Base-by-base conservation (phyloP, 2,888 invertebrate species). In the Drosophila incognita region DNA sequence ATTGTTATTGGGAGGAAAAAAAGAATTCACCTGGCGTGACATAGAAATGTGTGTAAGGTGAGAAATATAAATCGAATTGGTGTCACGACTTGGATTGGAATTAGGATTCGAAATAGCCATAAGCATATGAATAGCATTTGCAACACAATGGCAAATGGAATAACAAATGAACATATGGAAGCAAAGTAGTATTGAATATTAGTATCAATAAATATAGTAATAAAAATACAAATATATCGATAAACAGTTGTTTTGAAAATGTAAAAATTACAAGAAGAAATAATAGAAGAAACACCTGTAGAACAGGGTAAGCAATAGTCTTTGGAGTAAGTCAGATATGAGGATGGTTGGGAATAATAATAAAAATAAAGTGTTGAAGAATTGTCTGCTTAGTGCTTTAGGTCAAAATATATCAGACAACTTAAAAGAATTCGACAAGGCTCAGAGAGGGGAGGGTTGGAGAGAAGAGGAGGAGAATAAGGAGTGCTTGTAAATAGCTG, bases 401-500 rank as follows among this genome's bases (percentile, higher is more conserved):
- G 35, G 35, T 5, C 11, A 7, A 21, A 13, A 13, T 7, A 21
- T 13, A 42, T 13, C 13, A 3, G 11, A 2, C 5, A 42, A 11
- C n/a, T n/a, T 11, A 11, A 11, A 21, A 13, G 3, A 8, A 38
- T 18, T n/a, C 10, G 5, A 21, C 21, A 10, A 21, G 42, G 4
- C 11, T 0, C 0, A 21, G 1, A 21, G 21, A 21, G 21, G 1
- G 3, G 18, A 7, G 13, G 11, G 2, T 18, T 18, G 13, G 5
- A 21, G 5, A 18, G 18, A 18, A 18, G 10, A 2, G 51, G 15
- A 52, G 21, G 13, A 4, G 6, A 10, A 52, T 33, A 31, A 21
- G 7, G 13, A 31, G 21, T 31, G 69, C 67, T 65, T 69, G 75
- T 88, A 82, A 88, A 88, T 86, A 83, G 81, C 65, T 68, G 56